Evolutionary conservation across 2,113 vertebrate genomes (phyloP), one percentile per base, ranked within the genome.

Genomic region (Lepisosteus oculatus): DNA sequence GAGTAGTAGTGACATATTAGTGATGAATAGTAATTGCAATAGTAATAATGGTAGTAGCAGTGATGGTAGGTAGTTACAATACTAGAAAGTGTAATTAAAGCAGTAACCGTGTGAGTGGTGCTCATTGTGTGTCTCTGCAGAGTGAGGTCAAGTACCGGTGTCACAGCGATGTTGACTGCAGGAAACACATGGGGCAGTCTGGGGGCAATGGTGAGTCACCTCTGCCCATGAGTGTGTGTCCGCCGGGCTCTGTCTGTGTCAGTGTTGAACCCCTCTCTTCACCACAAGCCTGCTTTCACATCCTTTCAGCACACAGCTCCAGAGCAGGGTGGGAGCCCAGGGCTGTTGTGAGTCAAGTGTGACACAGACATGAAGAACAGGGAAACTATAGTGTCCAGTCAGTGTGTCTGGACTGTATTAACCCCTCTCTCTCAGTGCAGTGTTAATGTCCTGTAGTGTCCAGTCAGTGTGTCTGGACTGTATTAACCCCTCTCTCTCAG

Each of bases 201-300:
- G 56, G 77, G 2, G 43, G 59, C 4, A 85, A 74, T 6, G 90
- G 91, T 92, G 76, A 82, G 88, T 74, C 14, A 45, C 7, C 44
- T 62, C 4, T 71, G 13, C 57, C 13, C 4, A n/a, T 15, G 14
- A 2, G 4, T 13, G 29, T 29, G 29, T 29, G 29, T 29, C 29
- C 29, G 1, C 29, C 29, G 29, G 29, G 29, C 57, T 61, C 57
- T 13, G 13, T 6, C 12, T 5, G 13, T 6, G 13, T 8, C 15
- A 12, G 13, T 14, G 15, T 5, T 61, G 29, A 3, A 4, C 9
- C 12, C 15, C n/a, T 55, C 61, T 42, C 55, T 13, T 29, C 8
- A 55, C 8, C 29, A 55, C 17, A 44, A 43, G 14, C 64, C 29
- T 43, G 8, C 56, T 6, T 15, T 54, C 66, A 17, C 11, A n/a